Conservation (phyloP, 2,113 vertebrate genomes). For the Tapirus terrestris region DNA sequence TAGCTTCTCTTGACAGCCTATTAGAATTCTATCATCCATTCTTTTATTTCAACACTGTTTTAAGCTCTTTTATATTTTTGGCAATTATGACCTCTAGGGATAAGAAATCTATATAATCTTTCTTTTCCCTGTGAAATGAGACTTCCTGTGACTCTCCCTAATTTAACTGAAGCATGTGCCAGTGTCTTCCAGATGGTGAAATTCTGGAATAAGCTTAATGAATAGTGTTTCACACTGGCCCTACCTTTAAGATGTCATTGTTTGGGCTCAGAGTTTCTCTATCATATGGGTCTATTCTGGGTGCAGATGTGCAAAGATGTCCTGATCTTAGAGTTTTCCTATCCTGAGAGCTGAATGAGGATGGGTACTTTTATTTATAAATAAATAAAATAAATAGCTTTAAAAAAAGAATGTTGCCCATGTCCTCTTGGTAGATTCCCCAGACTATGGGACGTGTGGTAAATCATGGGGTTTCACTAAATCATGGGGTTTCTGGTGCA, state of each 20-base stretch:
- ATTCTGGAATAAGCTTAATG: neutral
- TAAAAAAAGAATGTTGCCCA: neutral
- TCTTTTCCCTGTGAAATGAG: neutral
- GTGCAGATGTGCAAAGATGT: neutral
- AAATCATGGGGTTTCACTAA: neutral
- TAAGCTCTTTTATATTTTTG: neutral
- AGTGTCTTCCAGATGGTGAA: neutral
- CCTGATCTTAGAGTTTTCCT: neutral
- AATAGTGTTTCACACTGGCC: neutral
- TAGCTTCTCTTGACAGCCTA: neutral
- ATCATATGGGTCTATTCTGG: neutral
- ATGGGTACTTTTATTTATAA: conserved; percentile 46
- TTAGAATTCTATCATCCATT: neutral
- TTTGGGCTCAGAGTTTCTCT: neutral
- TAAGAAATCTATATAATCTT: neutral
- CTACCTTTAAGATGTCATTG: neutral
- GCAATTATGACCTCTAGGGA: neutral
- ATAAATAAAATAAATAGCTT: conserved; percentile 52
- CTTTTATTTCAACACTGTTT: conserved; percentile 19
- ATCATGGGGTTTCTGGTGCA: neutral
- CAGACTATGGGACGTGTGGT: neutral
- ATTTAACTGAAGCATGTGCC: neutral
- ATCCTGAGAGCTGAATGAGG: neutral
- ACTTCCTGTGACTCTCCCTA: neutral
- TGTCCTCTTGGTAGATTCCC: neutral